Percentiles rank a stretch among this genome's conserved stretches.
Conservation (phyloP, 2,797 vertebrate genomes). For the Eospalax fontanierii region DNA sequence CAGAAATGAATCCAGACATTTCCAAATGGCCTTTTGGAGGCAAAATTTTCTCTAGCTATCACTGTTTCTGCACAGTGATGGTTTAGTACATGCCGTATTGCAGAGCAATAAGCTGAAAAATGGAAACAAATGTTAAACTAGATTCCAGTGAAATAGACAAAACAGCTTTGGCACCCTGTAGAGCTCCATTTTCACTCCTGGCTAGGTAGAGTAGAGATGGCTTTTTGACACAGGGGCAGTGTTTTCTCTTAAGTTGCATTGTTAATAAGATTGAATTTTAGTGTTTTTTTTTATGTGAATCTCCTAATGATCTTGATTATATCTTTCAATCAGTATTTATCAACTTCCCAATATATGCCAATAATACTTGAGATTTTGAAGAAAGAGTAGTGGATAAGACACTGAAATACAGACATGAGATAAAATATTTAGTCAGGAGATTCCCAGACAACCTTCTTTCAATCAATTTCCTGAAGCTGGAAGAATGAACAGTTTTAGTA, state of each 20-base stretch:
- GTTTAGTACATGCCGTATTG: neutral
- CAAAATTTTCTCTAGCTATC: neutral
- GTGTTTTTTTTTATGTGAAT: neutral
- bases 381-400: no score
- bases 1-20: neutral
- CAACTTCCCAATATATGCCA: neutral
- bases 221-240: neutral
- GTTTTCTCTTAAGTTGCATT: neutral
- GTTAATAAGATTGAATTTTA: neutral
- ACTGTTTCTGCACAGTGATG: neutral
- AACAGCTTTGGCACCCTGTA: neutral
- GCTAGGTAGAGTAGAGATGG: neutral
- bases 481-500: neutral
- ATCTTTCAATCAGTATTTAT: slow-evolving; percentile 3
- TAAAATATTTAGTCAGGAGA: no score
- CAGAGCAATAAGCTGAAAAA: neutral
- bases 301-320: neutral
- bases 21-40: neutral
- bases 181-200: neutral
- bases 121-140: slow-evolving; percentile 22
- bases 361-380: neutral
- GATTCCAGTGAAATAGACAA: neutral
- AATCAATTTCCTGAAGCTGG: neutral
- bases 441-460: no score
- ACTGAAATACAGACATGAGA: no score